Percentiles rank a stretch among this genome's conserved stretches.
Evolutionary conservation across 2,797 vertebrate genomes (phyloP).

Genomic region (Ara ararauna): DNA sequence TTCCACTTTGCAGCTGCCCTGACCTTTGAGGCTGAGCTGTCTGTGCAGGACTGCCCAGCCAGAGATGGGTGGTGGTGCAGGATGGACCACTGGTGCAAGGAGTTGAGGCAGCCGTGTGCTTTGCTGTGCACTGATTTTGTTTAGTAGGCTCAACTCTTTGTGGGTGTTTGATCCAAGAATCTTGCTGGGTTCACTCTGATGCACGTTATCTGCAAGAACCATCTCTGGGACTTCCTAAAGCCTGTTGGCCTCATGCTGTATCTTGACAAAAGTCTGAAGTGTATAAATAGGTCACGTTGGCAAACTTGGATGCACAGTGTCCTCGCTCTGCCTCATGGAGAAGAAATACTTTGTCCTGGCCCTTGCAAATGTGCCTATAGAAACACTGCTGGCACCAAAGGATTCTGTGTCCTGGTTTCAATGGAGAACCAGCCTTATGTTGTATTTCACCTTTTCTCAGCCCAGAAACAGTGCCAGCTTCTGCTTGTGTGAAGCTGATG

Average conservation of each 20-base stretch:
- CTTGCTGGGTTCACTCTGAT: neutral
- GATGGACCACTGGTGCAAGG: neutral
- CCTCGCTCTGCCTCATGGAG: neutral
- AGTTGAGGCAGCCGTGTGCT: neutral
- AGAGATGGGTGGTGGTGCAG: neutral
- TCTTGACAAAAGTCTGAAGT: neutral
- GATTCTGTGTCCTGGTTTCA: neutral
- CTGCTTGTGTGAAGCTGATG: neutral
- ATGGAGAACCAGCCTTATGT: neutral
- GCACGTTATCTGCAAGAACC: neutral
- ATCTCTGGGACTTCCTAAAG: neutral
- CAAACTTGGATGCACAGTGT: rapidly evolving
- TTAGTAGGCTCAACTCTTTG: neutral
- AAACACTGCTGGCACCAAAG: neutral
- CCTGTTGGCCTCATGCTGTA: neutral
- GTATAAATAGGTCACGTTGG: rapidly evolving
- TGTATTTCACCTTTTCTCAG: neutral
- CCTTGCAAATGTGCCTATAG: neutral
- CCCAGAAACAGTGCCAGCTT: neutral
- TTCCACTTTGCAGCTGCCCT: neutral
- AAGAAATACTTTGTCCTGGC: neutral
- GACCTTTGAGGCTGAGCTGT: neutral
- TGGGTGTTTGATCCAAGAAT: neutral
- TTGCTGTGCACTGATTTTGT: neutral
- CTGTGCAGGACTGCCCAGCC: neutral